Evolutionary conservation across 2,797 vertebrate genomes (phyloP).

Genomic region (Salmo trutta): DNA sequence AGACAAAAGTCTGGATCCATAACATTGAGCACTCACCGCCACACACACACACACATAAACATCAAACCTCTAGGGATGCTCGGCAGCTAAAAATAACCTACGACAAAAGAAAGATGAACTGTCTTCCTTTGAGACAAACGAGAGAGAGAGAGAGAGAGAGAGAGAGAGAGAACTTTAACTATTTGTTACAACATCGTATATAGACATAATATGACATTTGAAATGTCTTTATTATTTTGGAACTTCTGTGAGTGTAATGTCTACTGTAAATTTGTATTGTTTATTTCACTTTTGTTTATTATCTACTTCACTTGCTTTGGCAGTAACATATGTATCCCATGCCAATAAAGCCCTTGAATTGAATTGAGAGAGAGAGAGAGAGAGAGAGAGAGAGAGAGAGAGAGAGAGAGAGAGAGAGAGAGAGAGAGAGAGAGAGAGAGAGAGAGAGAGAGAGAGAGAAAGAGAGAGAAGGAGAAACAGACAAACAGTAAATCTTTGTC

Average conservation of each 20-base stretch:
- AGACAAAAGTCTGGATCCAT: conserved; percentile 61
- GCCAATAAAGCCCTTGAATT: too few relatives aligned
- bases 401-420: neutral
- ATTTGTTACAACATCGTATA: too few relatives aligned
- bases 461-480: conserved; percentile 19
- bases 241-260: too few relatives aligned
- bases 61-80: conserved; percentile 39
- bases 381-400: neutral
- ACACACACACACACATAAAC: conserved; percentile 5
- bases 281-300: too few relatives aligned
- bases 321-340: too few relatives aligned
- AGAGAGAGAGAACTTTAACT: neutral
- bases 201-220: too few relatives aligned
- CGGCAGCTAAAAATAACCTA: conserved; percentile 51
- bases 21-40: conserved; percentile 52
- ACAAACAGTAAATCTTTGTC: conserved; percentile 32
- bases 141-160: neutral
- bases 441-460: neutral
- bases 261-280: too few relatives aligned
- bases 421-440: neutral
- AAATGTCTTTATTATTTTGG: too few relatives aligned
- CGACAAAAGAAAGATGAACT: conserved; percentile 27
- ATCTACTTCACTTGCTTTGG: too few relatives aligned
- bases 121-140: neutral
- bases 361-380: neutral